Conservation (phyloP, 2,888 invertebrate genomes). For the Lithophane ornitopus region DNA sequence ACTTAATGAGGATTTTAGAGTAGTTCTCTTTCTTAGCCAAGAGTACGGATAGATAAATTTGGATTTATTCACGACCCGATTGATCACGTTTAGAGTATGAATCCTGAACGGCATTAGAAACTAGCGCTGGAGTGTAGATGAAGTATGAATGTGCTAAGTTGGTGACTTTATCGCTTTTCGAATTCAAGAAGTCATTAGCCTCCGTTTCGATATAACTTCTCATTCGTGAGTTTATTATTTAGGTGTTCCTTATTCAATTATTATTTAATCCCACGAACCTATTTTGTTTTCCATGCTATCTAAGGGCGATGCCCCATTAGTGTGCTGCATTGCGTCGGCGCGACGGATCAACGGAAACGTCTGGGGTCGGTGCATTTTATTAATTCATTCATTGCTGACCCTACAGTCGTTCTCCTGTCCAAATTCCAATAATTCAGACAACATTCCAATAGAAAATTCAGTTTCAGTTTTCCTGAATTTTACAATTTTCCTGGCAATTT, state of each 20-base stretch:
- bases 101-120: constrained; percentile 17
- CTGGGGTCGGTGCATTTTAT: too few species aligned
- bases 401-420: too few species aligned
- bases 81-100: constrained; percentile 2
- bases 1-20: not conserved
- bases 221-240: not conserved
- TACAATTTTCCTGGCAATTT: too few species aligned
- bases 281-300: not conserved
- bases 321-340: too few species aligned
- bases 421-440: too few species aligned
- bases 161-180: not conserved
- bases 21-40: not conserved
- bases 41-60: not conserved
- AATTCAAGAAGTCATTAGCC: not conserved
- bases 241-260: not conserved
- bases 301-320: too few species aligned
- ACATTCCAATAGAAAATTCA: too few species aligned
- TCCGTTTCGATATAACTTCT: not conserved
- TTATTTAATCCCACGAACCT: not conserved
- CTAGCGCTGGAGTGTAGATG: not conserved
- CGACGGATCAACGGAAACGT: too few species aligned
- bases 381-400: too few species aligned
- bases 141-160: constrained; percentile 17
- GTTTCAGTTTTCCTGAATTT: too few species aligned
- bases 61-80: not conserved